These are phyloP conservation scores for Zosterops japonicus DNA, from an alignment of 2,113 vertebrate genomes.

Conservation along the genomic window DNA sequence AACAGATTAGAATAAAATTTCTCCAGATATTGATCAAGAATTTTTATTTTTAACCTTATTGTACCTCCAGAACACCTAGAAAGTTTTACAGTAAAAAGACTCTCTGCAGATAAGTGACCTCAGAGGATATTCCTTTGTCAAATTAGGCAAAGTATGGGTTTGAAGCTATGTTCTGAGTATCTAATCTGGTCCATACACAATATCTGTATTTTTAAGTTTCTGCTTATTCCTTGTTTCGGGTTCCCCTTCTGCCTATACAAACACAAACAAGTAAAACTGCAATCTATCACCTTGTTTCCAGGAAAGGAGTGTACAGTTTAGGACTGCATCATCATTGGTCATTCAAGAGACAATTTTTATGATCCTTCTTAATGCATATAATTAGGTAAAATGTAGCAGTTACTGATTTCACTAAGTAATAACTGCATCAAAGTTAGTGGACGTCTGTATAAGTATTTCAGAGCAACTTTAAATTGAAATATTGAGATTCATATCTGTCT, in stretches of 20 bases:
- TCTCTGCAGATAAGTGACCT: neutral
- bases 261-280: neutral
- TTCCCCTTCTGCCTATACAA: neutral
- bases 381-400: neutral
- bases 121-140: neutral
- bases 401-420: neutral
- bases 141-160: neutral
- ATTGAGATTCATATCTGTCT: neutral
- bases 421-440: neutral
- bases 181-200: neutral
- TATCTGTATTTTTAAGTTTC: neutral
- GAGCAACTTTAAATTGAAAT: neutral
- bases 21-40: neutral
- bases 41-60: neutral
- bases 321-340: neutral
- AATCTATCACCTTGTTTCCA: neutral
- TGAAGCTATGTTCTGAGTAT: neutral
- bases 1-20: neutral
- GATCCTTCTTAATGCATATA: neutral
- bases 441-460: neutral
- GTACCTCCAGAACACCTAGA: neutral
- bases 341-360: neutral
- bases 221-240: neutral
- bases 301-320: neutral
- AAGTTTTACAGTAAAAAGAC: neutral